These are phyloP conservation scores for Allobates femoralis DNA, from an alignment of 2,797 vertebrate species.

Conservation along the genomic window DNA sequence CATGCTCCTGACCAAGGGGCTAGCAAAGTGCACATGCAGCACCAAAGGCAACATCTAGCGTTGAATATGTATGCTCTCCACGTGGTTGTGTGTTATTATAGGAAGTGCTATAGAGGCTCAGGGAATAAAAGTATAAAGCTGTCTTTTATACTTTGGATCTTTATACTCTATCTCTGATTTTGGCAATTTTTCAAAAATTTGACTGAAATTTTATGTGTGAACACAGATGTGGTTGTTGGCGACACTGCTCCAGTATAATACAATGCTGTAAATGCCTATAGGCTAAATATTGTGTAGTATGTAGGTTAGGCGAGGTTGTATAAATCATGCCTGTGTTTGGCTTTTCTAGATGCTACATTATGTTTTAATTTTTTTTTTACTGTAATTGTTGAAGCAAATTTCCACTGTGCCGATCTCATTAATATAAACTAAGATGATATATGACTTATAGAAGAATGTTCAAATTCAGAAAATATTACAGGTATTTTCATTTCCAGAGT, in stretches of 20 bases:
- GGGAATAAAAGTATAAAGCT: background rate
- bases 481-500: conserved; percentile 38
- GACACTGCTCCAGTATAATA: background rate
- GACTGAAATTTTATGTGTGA: background rate
- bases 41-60: too few relatives aligned
- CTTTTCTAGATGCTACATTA: background rate
- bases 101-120: too few relatives aligned
- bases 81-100: too few relatives aligned
- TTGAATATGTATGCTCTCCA: too few relatives aligned
- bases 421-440: conserved; percentile 12
- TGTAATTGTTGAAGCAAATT: conserved; percentile 21
- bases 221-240: background rate
- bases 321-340: background rate
- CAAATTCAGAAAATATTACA: conserved; percentile 37
- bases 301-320: background rate
- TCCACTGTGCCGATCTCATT: conserved; percentile 7
- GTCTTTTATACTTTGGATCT: background rate
- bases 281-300: background rate
- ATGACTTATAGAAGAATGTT: conserved; percentile 16
- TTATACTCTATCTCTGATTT: background rate
- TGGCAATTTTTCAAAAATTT: background rate
- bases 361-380: background rate
- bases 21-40: too few relatives aligned
- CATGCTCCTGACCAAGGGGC: too few relatives aligned
- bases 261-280: background rate